Conservation (phyloP, 2,797 vertebrate species). For the Cirrhinus mrigala region DNA sequence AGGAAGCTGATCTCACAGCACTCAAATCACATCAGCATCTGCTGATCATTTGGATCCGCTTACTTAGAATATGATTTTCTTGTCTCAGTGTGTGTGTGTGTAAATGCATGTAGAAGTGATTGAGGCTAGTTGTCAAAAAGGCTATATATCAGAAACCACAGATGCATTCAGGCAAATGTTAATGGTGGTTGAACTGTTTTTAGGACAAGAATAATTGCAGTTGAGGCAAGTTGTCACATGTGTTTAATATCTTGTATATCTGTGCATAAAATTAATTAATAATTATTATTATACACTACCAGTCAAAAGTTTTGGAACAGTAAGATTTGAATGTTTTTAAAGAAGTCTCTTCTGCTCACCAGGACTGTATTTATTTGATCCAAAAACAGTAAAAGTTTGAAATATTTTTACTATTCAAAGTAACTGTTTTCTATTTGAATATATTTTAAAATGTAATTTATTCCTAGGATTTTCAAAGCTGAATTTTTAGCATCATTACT, state of each 20-base stretch:
- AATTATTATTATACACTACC: background rate
- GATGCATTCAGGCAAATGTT: background rate
- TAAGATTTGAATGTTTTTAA: too few species aligned
- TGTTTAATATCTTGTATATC: background rate
- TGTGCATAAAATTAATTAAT: background rate
- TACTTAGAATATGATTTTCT: background rate
- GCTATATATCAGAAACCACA: background rate
- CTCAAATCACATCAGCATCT: background rate
- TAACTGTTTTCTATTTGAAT: too few species aligned
- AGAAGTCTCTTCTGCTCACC: too few species aligned
- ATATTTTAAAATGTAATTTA: too few species aligned
- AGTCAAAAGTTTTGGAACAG: too few species aligned
- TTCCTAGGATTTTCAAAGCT: too few species aligned
- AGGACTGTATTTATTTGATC: too few species aligned
- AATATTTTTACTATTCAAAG: too few species aligned
- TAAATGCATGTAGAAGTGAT: background rate
- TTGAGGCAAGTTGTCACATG: background rate
- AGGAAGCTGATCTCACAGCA: background rate
- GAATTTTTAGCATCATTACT: too few species aligned
- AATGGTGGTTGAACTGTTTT: background rate
- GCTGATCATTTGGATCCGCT: slow-evolving; percentile 2
- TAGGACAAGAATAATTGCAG: too few species aligned
- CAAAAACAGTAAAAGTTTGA: too few species aligned
- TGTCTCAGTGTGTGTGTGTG: background rate
- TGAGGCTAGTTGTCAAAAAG: background rate